Conservation (phyloP, 2,797 vertebrate species). For the Sitta carolinensis region DNA sequence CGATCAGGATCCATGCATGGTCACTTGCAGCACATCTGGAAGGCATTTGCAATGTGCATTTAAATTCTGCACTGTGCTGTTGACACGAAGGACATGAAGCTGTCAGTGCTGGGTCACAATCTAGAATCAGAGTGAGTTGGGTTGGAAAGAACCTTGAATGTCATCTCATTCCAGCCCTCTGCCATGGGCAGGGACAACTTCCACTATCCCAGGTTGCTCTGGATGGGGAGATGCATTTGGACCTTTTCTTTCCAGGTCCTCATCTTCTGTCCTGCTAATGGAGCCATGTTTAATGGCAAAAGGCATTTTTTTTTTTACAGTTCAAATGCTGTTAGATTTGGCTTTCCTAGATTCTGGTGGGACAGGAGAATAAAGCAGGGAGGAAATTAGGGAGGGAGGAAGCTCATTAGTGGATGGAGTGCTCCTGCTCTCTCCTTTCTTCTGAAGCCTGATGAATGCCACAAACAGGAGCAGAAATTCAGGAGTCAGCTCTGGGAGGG, state of each 20-base stretch:
- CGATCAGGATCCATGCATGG: fast-evolving
- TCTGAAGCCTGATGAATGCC: neutral
- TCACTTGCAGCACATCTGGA: neutral
- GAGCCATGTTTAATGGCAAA: neutral
- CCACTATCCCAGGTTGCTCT: neutral
- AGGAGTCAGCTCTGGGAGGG: neutral
- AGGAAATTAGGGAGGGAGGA: neutral
- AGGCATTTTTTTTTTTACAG: neutral
- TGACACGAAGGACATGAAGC: neutral
- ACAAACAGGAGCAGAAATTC: neutral
- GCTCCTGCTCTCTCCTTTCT: neutral
- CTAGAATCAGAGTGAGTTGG: neutral
- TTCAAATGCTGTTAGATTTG: neutral
- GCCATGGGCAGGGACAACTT: neutral
- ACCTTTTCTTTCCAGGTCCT: neutral
- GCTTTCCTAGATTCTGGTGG: neutral
- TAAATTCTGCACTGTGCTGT: neutral
- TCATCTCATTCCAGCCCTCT: neutral
- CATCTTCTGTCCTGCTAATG: neutral
- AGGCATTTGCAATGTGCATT: neutral
- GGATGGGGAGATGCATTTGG: neutral
- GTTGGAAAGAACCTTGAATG: neutral
- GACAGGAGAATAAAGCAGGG: neutral
- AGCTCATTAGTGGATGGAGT: neutral
- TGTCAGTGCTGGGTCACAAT: neutral